These are phyloP conservation scores for Tiliqua scincoides DNA, from an alignment of 2,113 vertebrate genomes.

Conservation along the genomic window DNA sequence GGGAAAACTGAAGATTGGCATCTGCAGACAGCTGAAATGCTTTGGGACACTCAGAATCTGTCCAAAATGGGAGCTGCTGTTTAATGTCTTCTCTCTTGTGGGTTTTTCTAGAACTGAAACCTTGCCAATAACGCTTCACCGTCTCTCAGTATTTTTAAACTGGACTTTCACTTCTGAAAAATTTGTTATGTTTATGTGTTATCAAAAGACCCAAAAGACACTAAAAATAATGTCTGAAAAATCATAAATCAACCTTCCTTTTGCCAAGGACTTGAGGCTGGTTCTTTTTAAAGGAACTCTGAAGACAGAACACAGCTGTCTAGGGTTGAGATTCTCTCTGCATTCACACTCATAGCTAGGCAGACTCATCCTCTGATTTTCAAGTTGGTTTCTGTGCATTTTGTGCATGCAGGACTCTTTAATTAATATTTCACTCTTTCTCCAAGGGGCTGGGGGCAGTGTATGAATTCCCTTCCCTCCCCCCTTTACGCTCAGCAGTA, in stretches of 20 bases:
- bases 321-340: not conserved
- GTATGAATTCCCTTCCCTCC: not conserved
- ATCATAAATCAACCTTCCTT: constrained; percentile 25
- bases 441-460: not conserved
- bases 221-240: constrained; percentile 2
- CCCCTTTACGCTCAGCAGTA: not conserved
- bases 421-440: not conserved
- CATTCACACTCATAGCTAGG: not conserved
- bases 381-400: not conserved
- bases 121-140: not conserved
- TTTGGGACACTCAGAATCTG: not conserved
- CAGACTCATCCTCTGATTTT: not conserved
- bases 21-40: not conserved
- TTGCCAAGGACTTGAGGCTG: not conserved
- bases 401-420: not conserved
- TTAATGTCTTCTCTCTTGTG: constrained; percentile 1
- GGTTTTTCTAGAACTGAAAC: constrained; percentile 15
- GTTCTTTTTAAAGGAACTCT: not conserved
- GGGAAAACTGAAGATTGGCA: not conserved
- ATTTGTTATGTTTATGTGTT: not conserved
- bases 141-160: constrained; percentile 15
- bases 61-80: constrained; percentile 16
- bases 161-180: constrained; percentile 15
- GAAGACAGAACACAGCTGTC: constrained; percentile 2
- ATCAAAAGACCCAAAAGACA: constrained; percentile 16